Conservation (phyloP, 2,797 vertebrate genomes). For the Brachyalestes nurse region DNA sequence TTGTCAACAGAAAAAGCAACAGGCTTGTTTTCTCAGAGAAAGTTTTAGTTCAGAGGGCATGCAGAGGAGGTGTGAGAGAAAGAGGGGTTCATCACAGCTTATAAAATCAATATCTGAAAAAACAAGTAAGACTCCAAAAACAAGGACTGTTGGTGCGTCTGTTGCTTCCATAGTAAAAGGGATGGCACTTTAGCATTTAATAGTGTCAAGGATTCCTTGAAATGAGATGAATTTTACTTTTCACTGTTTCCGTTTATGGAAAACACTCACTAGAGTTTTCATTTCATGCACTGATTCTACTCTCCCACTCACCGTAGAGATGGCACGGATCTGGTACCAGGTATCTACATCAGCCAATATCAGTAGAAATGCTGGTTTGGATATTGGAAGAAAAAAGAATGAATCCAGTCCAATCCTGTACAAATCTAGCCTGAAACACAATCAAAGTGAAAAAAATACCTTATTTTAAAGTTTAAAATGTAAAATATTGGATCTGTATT, state of each 20-base stretch:
- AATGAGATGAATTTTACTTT: too few relatives aligned
- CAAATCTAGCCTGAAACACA: too few relatives aligned
- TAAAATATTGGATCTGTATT: too few relatives aligned
- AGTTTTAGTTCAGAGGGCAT: not conserved
- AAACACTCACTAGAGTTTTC: too few relatives aligned
- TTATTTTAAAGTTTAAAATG: too few relatives aligned
- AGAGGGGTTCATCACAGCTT: not conserved
- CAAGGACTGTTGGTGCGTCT: constrained; percentile 10
- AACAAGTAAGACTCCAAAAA: constrained; percentile 9
- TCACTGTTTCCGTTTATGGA: not conserved
- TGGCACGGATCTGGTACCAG: not conserved
- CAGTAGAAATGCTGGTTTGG: not conserved
- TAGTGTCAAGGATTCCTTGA: not conserved
- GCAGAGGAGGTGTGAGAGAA: not conserved
- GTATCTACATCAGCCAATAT: not conserved
- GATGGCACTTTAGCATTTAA: not conserved
- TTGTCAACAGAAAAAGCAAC: not conserved
- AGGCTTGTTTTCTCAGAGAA: not conserved
- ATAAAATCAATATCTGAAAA: not conserved
- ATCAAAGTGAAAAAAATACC: too few relatives aligned
- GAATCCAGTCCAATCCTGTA: too few relatives aligned
- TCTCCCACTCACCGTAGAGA: not conserved
- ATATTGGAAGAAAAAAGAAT: too few relatives aligned
- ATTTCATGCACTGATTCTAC: not conserved
- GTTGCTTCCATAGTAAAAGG: constrained; percentile 20